phyloP scores from a whole-genome alignment of 2,797 vertebrate species.

The Tolypeutes matacus region DNA sequence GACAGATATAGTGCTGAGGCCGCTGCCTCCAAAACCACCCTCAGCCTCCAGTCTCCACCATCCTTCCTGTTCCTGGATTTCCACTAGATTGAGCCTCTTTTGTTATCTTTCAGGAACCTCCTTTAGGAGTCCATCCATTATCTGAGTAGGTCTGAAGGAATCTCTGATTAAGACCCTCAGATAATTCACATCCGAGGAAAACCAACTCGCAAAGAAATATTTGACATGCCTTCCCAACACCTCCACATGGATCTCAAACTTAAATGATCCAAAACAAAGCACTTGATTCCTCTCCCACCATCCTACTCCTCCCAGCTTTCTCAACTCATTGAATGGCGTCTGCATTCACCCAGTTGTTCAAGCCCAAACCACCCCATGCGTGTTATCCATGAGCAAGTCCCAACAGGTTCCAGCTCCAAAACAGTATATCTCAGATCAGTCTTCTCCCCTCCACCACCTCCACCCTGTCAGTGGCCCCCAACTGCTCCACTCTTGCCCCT shows the following conservation, averaged over 20 bases:
- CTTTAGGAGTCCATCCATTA: not conserved
- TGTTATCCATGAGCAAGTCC: not conserved
- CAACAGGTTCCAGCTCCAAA: not conserved
- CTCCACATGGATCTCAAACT: not conserved
- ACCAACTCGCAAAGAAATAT: not conserved
- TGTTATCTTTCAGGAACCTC: not conserved
- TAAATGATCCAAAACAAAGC: not conserved
- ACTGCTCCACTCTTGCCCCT: too few species aligned
- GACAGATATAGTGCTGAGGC: not conserved
- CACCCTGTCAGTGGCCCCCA: not conserved
- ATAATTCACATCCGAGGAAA: conserved; percentile 3
- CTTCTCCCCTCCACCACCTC: not conserved
- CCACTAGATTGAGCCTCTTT: not conserved
- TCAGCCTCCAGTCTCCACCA: not conserved
- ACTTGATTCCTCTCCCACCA: not conserved
- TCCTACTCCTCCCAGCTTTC: not conserved
- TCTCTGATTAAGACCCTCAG: not conserved
- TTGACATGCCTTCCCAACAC: not conserved
- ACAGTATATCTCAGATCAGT: not conserved
- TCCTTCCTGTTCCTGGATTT: not conserved
- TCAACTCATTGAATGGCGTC: not conserved
- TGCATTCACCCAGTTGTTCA: not conserved
- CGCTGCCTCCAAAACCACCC: not conserved
- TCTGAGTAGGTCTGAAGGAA: not conserved
- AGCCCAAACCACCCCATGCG: not conserved